Conservation (phyloP, 1,140 invertebrate species). For the Drosophila sp. region DNA sequence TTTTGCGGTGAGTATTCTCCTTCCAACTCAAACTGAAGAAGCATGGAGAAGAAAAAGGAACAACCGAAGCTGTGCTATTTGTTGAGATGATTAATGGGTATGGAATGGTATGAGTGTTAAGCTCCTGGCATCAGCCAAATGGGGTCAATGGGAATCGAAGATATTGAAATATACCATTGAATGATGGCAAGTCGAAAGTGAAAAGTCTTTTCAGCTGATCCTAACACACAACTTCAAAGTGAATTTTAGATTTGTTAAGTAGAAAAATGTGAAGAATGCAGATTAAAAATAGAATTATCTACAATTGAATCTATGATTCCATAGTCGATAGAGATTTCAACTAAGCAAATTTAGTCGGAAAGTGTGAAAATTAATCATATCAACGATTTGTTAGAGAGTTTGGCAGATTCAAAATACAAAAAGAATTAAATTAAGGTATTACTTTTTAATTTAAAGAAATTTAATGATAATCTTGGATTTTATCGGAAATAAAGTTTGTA, state of each 20-base stretch:
- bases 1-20: slow-evolving; percentile 63
- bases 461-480: no score
- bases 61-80: slow-evolving; percentile 53
- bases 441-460: no score
- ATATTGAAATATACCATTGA: slow-evolving; percentile 23
- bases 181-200: slow-evolving; percentile 10
- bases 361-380: no score
- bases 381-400: no score
- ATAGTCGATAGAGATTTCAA: no score
- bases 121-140: not conserved
- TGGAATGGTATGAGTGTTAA: not conserved
- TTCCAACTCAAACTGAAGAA: slow-evolving; percentile 43
- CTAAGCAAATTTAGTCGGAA: no score
- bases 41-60: not conserved
- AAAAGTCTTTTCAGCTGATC: slow-evolving; percentile 1
- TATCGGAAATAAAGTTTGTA: no score
- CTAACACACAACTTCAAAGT: not conserved
- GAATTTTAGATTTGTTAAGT: not conserved
- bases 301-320: no score
- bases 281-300: no score
- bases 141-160: slow-evolving; percentile 12
- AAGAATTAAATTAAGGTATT: no score
- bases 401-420: no score
- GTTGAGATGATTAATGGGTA: slow-evolving; percentile 69
- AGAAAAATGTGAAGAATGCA: not conserved